Percentiles rank a stretch among this genome's conserved stretches.
These are phyloP conservation scores for Drosophila repleta DNA, from an alignment of 1,140 invertebrate species.

Conservation along the genomic window DNA sequence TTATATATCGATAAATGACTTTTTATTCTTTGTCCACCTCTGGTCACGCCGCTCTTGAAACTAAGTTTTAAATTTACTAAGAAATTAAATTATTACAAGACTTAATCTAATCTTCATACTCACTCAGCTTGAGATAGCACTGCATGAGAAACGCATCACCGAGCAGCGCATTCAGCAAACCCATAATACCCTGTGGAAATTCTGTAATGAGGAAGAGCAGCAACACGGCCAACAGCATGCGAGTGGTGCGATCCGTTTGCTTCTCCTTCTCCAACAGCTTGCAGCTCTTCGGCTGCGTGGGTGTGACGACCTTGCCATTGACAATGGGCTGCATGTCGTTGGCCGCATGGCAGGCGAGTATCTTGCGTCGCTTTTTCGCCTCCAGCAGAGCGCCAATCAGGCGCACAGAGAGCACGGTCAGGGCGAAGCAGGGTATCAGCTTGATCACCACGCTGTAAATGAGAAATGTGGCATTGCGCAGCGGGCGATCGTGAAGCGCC, in stretches of 20 bases:
- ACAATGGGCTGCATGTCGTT: constrained; percentile 84
- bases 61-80: too few relatives aligned
- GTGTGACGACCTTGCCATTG: constrained; percentile 74
- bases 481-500: constrained; percentile 66
- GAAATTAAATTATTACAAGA: too few relatives aligned
- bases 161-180: constrained; percentile 89
- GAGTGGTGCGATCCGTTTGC: constrained; percentile 94
- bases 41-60: too few relatives aligned
- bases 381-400: constrained; percentile 91
- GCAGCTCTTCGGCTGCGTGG: constrained; percentile 84
- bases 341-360: constrained; percentile 85
- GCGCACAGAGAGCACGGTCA: constrained; percentile 92
- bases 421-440: constrained; percentile 91
- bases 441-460: constrained; percentile 94
- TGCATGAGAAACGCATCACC: constrained; percentile 90
- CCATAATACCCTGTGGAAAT: constrained; percentile 94
- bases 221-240: constrained; percentile 96
- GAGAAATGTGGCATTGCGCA: constrained; percentile 89
- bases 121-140: constrained; percentile 90
- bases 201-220: constrained; percentile 94
- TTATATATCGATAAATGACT: too few relatives aligned
- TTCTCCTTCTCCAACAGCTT: constrained; percentile 87
- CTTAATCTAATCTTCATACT: constrained; percentile 51
- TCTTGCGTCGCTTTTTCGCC: constrained; percentile 90
- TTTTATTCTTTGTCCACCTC: too few relatives aligned